phyloP scores from a whole-genome alignment of 2,797 vertebrate genomes.

The Takifugu ocellatus region DNA sequence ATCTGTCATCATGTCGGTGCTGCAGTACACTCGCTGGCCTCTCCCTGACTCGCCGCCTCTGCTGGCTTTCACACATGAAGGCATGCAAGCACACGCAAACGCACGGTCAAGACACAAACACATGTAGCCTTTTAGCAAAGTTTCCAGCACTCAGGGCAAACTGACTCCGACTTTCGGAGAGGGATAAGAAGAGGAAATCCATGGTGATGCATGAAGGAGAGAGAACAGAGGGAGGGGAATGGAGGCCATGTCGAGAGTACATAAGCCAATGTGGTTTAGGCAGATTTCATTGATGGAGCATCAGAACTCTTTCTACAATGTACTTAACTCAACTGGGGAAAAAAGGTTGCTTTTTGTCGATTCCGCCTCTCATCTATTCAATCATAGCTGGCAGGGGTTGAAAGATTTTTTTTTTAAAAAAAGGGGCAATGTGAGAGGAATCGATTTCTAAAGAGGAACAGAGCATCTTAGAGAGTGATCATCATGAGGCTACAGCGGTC shows the following conservation, averaged over 20 bases:
- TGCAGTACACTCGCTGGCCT: conserved; percentile 51
- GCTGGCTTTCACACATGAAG: conserved; percentile 31
- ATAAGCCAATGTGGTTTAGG: conserved; percentile 50
- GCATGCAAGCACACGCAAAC: conserved; percentile 12
- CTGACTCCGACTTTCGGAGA: conserved; percentile 50
- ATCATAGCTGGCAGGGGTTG: conserved; percentile 26
- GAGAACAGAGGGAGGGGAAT: conserved; percentile 16
- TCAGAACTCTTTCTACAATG: conserved; percentile 41
- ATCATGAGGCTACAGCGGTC: conserved; percentile 37
- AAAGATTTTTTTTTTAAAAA: conserved; percentile 14
- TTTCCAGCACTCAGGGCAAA: conserved; percentile 56
- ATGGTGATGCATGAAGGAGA: conserved; percentile 43
- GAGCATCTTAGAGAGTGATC: conserved; percentile 39
- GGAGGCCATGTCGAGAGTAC: conserved; percentile 26
- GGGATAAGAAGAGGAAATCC: conserved; percentile 62
- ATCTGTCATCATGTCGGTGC: conserved; percentile 72
- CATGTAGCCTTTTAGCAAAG: conserved; percentile 34
- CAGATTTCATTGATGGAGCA: conserved; percentile 50
- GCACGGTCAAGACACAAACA: conserved; percentile 17
- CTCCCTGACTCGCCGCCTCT: conserved; percentile 38
- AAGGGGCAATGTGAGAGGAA: conserved; percentile 35
- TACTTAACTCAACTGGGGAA: conserved; percentile 45
- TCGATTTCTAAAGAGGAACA: conserved; percentile 42
- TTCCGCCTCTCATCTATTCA: conserved; percentile 25
- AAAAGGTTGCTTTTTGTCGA: conserved; percentile 30